Evolutionary conservation across 1,140 invertebrate species (phyloP), one percentile per base, ranked within the genome.

Genomic region (Venturia canescens): DNA sequence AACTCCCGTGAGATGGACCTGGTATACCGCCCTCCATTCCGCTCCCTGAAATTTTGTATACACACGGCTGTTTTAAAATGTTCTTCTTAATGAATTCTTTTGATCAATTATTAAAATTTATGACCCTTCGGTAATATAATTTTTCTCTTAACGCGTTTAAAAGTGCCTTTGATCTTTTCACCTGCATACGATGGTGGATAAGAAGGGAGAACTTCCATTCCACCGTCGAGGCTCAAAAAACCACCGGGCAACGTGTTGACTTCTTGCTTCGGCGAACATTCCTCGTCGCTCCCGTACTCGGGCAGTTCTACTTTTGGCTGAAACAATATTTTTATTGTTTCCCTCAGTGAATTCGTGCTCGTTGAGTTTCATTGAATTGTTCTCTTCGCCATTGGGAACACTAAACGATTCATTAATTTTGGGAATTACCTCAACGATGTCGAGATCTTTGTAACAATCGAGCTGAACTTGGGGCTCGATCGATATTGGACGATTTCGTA

Each of bases 221-320:
- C 90, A 81, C 91, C 90, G 85, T 92, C 91, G 85, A 92, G 86
- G 83, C 89, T 91, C 78, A 92, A 88, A 87, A 91, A 92, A 67
- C 91, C 90, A 86, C 88, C 87, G 80, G 91, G 89, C 80, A 92
- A 83, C 76, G 91, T 84, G 82, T 91, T 92, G 74, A 91, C 88
- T 85, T 92, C 91, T 79, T 86, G 91, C 83, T 92, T 92, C 50
- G 90, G 88, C 72, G 88, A 87, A 84, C 88, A 91, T 87, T 93
- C 92, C 71, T 92, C 92, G 83, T 94, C 93, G 85, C 93, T 93
- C 83, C 92, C 90, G 89, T 94, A 94, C 84, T 94, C 93, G 75
- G 93, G 93, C 86, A 94, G 89, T 89, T 94, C 93, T 83, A 93
- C 81, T 91, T 94, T 94, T 84, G 93, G 93, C 91, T 92, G 70